These are phyloP conservation scores for Acanthococcus lagerstroemiae DNA, from an alignment of 2,888 invertebrate genomes.

Conservation along the genomic window DNA sequence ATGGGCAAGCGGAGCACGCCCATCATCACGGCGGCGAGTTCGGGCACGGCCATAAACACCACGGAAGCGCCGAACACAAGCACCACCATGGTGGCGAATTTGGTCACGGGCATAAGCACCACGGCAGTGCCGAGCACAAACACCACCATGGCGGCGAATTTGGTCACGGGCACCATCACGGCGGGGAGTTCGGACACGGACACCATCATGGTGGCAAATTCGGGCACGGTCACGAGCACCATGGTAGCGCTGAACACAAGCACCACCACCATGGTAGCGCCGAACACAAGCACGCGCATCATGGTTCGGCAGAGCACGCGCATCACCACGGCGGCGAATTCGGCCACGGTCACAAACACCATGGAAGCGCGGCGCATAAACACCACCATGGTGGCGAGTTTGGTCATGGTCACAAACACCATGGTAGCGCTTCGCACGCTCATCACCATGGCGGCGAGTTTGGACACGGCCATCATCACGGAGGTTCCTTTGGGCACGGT, in stretches of 20 bases:
- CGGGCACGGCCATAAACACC: slow-evolving; percentile 36
- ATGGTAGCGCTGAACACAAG: slow-evolving; percentile 36
- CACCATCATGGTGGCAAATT: slow-evolving; percentile 32
- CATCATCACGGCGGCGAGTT: slow-evolving; percentile 37
- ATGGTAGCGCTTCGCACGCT: slow-evolving; percentile 31
- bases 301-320: slow-evolving; percentile 32
- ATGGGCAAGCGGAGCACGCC: slow-evolving; percentile 36
- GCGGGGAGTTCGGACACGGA: slow-evolving; percentile 23
- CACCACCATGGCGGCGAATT: slow-evolving; percentile 32
- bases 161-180: slow-evolving; percentile 32
- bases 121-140: slow-evolving; percentile 32
- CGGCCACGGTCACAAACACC: slow-evolving; percentile 37
- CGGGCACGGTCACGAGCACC: slow-evolving; percentile 35
- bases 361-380: slow-evolving; percentile 35
- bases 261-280: slow-evolving; percentile 37
- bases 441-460: slow-evolving; percentile 41
- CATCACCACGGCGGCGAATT: slow-evolving; percentile 36
- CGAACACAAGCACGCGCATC: slow-evolving; percentile 30
- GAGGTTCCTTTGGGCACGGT: not conserved
- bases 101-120: slow-evolving; percentile 33
- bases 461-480: slow-evolving; percentile 35
- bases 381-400: slow-evolving; percentile 35
- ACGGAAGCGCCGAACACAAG: slow-evolving; percentile 29
- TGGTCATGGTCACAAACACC: slow-evolving; percentile 36
- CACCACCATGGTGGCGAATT: slow-evolving; percentile 34